Evolutionary conservation across 2,113 vertebrate species (phyloP).

Genomic region (Pica pica): DNA sequence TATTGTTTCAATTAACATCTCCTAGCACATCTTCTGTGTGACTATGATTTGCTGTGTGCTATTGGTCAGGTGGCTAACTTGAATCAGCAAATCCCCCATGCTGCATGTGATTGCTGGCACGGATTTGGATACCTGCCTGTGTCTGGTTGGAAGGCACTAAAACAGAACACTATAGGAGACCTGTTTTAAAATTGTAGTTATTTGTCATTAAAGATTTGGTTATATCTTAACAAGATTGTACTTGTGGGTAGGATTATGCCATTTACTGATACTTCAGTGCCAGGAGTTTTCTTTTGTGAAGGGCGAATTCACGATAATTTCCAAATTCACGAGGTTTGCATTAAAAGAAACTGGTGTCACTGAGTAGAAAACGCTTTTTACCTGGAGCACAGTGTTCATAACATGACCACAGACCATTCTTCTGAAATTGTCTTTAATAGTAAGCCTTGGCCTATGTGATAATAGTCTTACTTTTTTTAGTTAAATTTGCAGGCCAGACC

Average conservation of each 20-base stretch:
- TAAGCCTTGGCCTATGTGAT: background rate
- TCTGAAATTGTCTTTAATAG: background rate
- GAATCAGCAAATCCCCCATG: background rate
- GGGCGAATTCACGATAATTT: background rate
- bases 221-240: background rate
- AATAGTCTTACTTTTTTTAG: background rate
- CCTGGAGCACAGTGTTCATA: background rate
- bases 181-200: background rate
- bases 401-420: background rate
- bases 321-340: background rate
- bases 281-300: background rate
- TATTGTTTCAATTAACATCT: background rate
- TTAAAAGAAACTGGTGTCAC: background rate
- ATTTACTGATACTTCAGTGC: background rate
- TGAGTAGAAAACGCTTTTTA: background rate
- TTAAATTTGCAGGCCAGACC: background rate
- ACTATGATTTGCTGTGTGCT: background rate
- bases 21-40: background rate
- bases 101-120: background rate
- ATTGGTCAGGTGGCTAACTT: background rate
- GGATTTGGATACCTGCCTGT: background rate
- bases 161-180: background rate
- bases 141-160: background rate
- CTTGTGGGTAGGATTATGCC: background rate
- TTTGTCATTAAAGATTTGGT: background rate